Percentiles rank a stretch among this genome's conserved stretches.
Conservation (phyloP, 2,888 invertebrate genomes). For the Plagiodera versicolora region DNA sequence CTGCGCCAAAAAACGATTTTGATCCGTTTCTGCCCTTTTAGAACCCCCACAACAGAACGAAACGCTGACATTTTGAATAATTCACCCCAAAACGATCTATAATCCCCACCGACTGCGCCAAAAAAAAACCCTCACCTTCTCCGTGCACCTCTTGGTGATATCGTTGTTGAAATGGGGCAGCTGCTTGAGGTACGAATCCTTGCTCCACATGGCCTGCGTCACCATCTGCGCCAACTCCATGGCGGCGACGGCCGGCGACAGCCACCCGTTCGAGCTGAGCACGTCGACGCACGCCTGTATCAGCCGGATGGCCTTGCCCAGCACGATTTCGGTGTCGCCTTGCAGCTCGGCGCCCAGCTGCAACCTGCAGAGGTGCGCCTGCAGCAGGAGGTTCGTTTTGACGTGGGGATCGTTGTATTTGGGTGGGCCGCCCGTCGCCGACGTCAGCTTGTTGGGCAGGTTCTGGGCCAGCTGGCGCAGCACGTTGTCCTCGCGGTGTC, state of each 20-base stretch:
- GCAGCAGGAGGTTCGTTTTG: conserved; percentile 92
- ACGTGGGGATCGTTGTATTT: conserved; percentile 96
- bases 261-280: conserved; percentile 94
- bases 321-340: conserved; percentile 89
- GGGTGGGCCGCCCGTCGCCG: conserved; percentile 63
- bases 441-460: conserved; percentile 64
- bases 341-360: conserved; percentile 96
- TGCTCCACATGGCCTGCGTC: conserved; percentile 99
- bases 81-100: no score
- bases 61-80: no score
- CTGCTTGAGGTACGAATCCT: conserved; percentile 96
- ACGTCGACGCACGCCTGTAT: conserved; percentile 97
- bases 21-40: not conserved
- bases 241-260: conserved; percentile 96
- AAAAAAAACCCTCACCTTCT: conserved; percentile 64
- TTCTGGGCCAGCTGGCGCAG: conserved; percentile 63
- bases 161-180: conserved; percentile 92
- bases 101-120: not conserved
- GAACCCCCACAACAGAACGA: no score
- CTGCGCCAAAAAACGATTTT: not conserved
- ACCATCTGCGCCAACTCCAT: conserved; percentile 99
- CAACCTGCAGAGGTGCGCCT: conserved; percentile 91
- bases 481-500: conserved; percentile 93
- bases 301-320: conserved; percentile 80
- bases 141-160: conserved; percentile 86